A percentile compares a stretch with the other conserved stretches of the same genome.
Conservation (phyloP, 2,888 invertebrate genomes). For the Dryomyza anilis region DNA sequence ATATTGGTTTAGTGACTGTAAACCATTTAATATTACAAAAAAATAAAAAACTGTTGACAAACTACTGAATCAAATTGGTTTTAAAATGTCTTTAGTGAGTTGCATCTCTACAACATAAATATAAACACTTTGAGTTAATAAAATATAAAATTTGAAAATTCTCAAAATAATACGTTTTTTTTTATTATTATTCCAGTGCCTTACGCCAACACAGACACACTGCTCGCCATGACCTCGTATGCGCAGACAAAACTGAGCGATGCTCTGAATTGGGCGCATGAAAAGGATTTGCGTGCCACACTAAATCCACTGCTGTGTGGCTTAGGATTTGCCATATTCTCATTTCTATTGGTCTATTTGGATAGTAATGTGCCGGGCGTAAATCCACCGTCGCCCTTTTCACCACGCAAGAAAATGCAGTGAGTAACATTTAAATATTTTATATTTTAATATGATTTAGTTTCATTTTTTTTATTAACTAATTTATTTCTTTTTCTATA, state of each 20-base stretch:
- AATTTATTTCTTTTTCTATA: constrained; percentile 36
- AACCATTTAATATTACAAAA: too few relatives aligned
- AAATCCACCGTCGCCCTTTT: constrained; percentile 67
- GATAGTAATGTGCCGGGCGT: constrained; percentile 68
- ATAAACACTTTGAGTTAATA: too few relatives aligned
- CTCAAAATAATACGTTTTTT: not conserved
- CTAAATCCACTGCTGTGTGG: constrained; percentile 61
- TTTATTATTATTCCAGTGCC: constrained; percentile 43
- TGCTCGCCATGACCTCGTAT: constrained; percentile 42
- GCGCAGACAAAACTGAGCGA: constrained; percentile 43
- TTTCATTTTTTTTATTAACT: not conserved
- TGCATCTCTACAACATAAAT: too few relatives aligned
- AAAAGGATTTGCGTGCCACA: constrained; percentile 42
- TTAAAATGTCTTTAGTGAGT: too few relatives aligned
- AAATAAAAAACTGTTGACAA: too few relatives aligned
- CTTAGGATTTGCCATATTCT: constrained; percentile 63
- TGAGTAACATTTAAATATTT: constrained; percentile 41
- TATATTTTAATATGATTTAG: not conserved
- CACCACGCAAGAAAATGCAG: constrained; percentile 63
- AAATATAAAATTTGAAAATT: too few relatives aligned
- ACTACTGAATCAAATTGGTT: too few relatives aligned
- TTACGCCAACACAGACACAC: constrained; percentile 40
- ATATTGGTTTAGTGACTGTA: too few relatives aligned
- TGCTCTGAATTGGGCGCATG: constrained; percentile 45
- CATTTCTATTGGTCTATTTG: constrained; percentile 67